Base-by-base conservation (phyloP, 2,888 invertebrate genomes). In the Drosophila imparisetae region DNA sequence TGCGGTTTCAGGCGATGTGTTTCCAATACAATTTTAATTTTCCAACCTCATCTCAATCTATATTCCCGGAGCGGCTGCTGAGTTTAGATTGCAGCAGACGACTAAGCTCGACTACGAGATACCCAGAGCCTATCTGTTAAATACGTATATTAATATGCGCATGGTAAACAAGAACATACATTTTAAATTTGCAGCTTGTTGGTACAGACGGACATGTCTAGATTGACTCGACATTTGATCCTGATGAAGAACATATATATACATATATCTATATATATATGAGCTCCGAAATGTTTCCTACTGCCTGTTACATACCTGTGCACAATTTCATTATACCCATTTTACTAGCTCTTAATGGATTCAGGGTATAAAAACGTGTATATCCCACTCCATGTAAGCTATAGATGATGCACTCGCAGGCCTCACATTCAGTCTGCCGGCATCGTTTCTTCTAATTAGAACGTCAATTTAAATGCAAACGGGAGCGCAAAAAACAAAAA, bases 391-490 rank as follows among this genome's bases (percentile, higher is more conserved):
- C 40, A 55, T 64, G 54, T 18, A 53, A 42, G 52, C 66, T 61
- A 52, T 63, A 68, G 66, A 70, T 66, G 66, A 66, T 70, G 66
- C 69, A 65, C 77, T 77, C 50, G 66, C 60, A 66, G 58, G 60
- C 67, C 63, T 65, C 69, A 15, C 52, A 54, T 71, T 81, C 75
- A 91, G 91, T 91, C 75, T 81, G 78, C 71, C 81, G 80, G 78
- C 80, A 87, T 69, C 83, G 86, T 80, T 81, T 83, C 83, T 75
- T 80, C 75, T 87, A 90, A 90, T 90, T 90, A 86, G 80, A 84
- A 73, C 85, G 66, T 67, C 79, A 82, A 80, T 78, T 81, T 81
- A 87, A 71, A 67, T 38, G 66, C 49, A 67, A 53, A 69, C 73
- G 68, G 59, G 53, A 67, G 63, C 60, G 71, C 75, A 55, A 36